Percentiles rank a stretch among this genome's conserved stretches.
These are phyloP conservation scores for Melanostigma gelatinosum DNA, from an alignment of 2,113 vertebrate species.

Conservation along the genomic window DNA sequence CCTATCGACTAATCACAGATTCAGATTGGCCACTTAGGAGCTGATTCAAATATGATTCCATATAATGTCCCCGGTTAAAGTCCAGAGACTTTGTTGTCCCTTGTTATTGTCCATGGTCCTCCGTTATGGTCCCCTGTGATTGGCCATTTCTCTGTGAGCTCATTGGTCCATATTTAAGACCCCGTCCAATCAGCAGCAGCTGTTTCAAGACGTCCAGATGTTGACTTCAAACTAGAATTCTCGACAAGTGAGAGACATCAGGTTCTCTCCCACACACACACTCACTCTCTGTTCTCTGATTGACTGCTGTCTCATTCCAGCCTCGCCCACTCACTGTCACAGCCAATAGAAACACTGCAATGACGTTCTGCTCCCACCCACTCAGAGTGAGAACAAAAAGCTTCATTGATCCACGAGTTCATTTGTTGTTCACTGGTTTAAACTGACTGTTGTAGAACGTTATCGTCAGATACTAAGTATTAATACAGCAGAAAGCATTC, in stretches of 20 bases:
- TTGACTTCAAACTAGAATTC: constrained; percentile 7
- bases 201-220: constrained; percentile 8
- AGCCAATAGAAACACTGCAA: constrained; percentile 37
- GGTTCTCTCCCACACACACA: not conserved
- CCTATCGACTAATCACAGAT: not conserved
- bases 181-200: constrained; percentile 2
- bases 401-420: constrained; percentile 15
- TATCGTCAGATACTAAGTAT: not conserved
- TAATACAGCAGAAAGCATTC: no score
- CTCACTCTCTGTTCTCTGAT: constrained; percentile 23
- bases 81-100: not conserved
- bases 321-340: constrained; percentile 42
- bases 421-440: not conserved
- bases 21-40: not conserved
- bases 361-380: constrained; percentile 24
- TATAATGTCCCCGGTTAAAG: not conserved
- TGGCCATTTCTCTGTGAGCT: constrained; percentile 2
- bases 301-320: constrained; percentile 52
- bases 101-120: not conserved
- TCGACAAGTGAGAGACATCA: not conserved
- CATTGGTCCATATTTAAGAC: not conserved
- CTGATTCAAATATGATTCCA: not conserved
- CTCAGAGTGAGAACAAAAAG: constrained; percentile 37
- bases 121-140: not conserved
- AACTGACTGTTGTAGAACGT: no score